Evolutionary conservation across 2,888 invertebrate species (phyloP).

Genomic region (Lasioglossum malachurum): DNA sequence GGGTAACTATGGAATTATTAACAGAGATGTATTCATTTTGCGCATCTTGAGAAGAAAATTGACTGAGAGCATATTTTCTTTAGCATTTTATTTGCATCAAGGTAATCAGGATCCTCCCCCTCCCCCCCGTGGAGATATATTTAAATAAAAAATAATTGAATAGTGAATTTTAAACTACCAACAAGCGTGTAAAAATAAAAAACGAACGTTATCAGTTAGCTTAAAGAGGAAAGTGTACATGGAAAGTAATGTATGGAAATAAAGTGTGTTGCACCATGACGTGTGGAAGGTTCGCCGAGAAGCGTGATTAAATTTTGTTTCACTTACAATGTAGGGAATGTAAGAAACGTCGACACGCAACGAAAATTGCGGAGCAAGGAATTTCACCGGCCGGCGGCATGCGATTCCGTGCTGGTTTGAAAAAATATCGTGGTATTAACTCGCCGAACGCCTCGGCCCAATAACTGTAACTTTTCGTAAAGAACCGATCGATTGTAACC

Average conservation of each 20-base stretch:
- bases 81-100: background rate
- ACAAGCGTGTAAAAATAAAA: background rate
- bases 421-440: conserved; percentile 52
- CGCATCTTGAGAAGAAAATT: background rate
- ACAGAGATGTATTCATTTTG: background rate
- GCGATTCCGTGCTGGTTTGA: conserved; percentile 34
- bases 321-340: conserved; percentile 37
- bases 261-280: background rate
- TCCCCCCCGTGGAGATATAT: background rate
- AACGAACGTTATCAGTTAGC: background rate
- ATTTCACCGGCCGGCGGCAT: conserved; percentile 31
- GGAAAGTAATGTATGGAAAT: background rate
- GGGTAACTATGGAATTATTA: background rate
- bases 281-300: background rate
- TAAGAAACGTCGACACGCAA: background rate
- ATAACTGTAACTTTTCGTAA: conserved; percentile 31
- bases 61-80: background rate
- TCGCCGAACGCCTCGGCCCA: conserved; percentile 45
- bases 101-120: too few relatives aligned
- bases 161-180: background rate
- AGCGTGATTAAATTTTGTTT: conserved; percentile 13
- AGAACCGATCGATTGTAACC: conserved; percentile 38
- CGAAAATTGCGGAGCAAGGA: conserved; percentile 10
- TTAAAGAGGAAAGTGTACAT: background rate
- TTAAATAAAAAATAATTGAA: background rate